Base-by-base conservation (phyloP, 2,888 invertebrate genomes). In the Patella pellucida region DNA sequence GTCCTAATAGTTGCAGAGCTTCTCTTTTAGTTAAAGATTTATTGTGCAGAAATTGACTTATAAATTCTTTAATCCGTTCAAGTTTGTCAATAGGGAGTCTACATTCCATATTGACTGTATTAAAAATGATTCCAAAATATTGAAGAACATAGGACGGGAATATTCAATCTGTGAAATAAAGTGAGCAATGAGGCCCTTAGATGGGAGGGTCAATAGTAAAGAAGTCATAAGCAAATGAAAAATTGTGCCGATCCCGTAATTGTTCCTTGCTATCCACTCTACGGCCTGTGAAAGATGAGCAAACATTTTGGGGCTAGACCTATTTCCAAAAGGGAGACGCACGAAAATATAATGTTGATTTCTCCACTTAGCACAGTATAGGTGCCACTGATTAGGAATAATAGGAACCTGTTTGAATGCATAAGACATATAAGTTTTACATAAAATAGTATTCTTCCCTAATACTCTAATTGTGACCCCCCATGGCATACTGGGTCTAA, bases 191-290 rank as follows among this genome's bases (percentile, higher is more conserved):
- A 31, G 16, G 52, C 68, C 71, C 70, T 77, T 12, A 1, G 16
- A 56, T 7, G 7, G 76, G 71, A 27, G 15, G 52, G 56, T 77
- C 75, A 68, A 75, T 56, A 27, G 76, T 76, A 27, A 78, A 27
- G 27, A 76, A 78, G 19, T 78, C 78, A 72, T 78, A 74, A 78
- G 52, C 11, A 78, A 41, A 69, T 78, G 72, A 3, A 76, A 62
- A 52, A 76, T 72, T 31, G 72, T 52, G 3, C 62, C 41, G 1
- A 78, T 41, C 12, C 56, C 31, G 31, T 74, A 69, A 52, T 75
- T 78, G 23, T 75, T 41, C 69, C 52, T 1, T 67, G 27, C 54
- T 16, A 54, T 54, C 54, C 54, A 7, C 15, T n/a, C 14, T 54
- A 54, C n/a, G 54, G n/a, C 54, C 9, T 54, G 54, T 7, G 54